Base-by-base conservation (phyloP, 2,113 vertebrate genomes). In the Cyanoramphus novaezelandiae region DNA sequence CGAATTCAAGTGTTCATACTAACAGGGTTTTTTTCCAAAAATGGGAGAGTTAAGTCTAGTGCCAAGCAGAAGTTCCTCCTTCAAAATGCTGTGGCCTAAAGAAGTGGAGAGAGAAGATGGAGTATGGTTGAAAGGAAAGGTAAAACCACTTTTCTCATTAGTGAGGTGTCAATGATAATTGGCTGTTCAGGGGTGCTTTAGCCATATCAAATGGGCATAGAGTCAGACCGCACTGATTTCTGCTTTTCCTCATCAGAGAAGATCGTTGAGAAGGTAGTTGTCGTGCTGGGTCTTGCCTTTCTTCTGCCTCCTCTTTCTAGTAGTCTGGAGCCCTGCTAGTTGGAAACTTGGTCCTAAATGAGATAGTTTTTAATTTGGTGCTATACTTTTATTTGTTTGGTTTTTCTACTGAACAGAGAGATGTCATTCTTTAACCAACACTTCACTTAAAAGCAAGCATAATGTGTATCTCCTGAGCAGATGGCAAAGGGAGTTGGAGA, bases 41-140 rank as follows among this genome's bases (percentile, higher is more conserved):
- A 49, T 21, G 31, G 65, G 69, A 65, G 60, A 64, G 65, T 67
- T 63, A 44, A 86, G 84, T 88, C 20, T 49, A 59, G 23, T 44
- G 83, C 55, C 47, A 83, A 86, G 64, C 43, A 92, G 90, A 83
- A 82, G 60, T 43, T 83, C 47, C 62, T 86, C 46, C 60, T 93
- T 85, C 18, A 85, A 63, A 85, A 70, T 57, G 43, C 14, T 1
- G 2, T n/a, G 52, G 28, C 55, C 74, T 60, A 19, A 81, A 86
- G 50, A 88, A 68, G 19, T 21, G 41, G 75, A 69, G 25, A 63
- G 82, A 69, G 28, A 77, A 82, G 50, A 57, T 57, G 44, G 31
- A 49, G 14, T 35, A 17, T 41, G 31, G 13, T 43, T 91, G 59
- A 49, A 74, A 85, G 28, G 20, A 62, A 70, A 46, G 43, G 59